Base-by-base conservation (phyloP, 2,113 vertebrate genomes). In the Sinocyclocheilus maitianheensis region DNA sequence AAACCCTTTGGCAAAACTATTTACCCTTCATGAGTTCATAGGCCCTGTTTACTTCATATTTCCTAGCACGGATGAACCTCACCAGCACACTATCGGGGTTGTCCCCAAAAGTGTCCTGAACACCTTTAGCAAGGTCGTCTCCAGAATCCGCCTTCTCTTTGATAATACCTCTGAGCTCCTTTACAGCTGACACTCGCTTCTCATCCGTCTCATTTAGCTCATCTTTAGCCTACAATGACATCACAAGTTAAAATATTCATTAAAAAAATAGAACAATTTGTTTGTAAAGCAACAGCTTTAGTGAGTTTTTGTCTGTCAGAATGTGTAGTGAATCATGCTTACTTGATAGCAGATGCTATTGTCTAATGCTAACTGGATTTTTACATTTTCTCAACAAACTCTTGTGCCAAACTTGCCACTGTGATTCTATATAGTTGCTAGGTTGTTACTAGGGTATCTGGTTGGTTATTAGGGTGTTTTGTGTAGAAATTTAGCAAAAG, bases 11-110 rank as follows among this genome's bases (percentile, higher is more conserved):
- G 11, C 5, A 51, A 24, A 43, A 12, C 5, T 26, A 43, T 90
- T 6, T 90, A 99, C 98, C 98, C 96, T 96, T 97, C 92, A 99
- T 95, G 40, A 99, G 96, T 0, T 99, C 96, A 0, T 96, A 99
- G 88, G 98, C 95, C 12, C 97, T 94, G 85, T 91, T 90, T 48
- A 99, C 87, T 0, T 99, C 93, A 1, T 97, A 99, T 90, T 99
- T 99, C 83, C 98, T 95, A 48, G 98, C 97, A 0, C 98, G 97
- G 90, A 99, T 95, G 89, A 99, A 99, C 84, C 98, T 96, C 40
- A 99, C 92, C 88, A 98, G 90, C 89, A 98, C 89, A 5, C 90
- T 80, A 13, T 96, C 94, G 0, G 97, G 95, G 86, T 95, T 95
- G 0, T 90, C 95, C 20, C 91, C 94, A 65, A 97, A 94, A 83